A percentile compares a stretch with the other conserved stretches of the same genome.
These are phyloP conservation scores for Rhodeus uyekii DNA, from an alignment of 2,797 vertebrate genomes.

Conservation along the genomic window DNA sequence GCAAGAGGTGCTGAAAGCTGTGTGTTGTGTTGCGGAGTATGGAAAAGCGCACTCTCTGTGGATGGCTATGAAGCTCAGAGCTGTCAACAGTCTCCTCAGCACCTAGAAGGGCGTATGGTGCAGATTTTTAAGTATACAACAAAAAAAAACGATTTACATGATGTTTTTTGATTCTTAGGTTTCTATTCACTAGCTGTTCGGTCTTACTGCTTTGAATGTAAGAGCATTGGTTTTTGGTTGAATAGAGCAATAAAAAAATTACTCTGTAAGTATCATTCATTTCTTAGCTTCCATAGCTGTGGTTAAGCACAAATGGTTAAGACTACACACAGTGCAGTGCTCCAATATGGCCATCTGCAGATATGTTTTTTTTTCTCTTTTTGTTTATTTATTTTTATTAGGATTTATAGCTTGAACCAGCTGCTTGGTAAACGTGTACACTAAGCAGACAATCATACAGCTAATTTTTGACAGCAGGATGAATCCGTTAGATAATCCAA, in stretches of 20 bases:
- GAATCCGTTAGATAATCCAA: constrained; percentile 33
- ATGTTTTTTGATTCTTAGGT: background rate
- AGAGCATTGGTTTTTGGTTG: too few species aligned
- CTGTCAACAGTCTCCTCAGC: constrained; percentile 63
- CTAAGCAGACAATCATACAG: constrained; percentile 41
- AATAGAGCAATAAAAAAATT: too few species aligned
- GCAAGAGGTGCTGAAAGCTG: constrained; percentile 48
- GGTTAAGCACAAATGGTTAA: constrained; percentile 1
- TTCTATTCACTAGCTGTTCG: background rate
- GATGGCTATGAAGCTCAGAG: constrained; percentile 59
- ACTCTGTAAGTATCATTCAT: background rate
- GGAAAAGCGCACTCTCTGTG: constrained; percentile 34
- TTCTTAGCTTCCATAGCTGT: background rate
- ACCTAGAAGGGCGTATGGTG: constrained; percentile 29
- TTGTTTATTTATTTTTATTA: constrained; percentile 35
- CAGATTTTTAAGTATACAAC: too few species aligned
- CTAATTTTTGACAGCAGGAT: constrained; percentile 45
- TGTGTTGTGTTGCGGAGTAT: constrained; percentile 1
- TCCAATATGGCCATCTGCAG: constrained; percentile 19
- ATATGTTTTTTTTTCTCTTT: constrained; percentile 5
- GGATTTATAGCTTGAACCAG: constrained; percentile 27
- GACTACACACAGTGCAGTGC: background rate
- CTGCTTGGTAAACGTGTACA: constrained; percentile 28
- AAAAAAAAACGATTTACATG: too few species aligned
- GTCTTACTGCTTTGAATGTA: background rate